Evolutionary conservation across 2,888 invertebrate species (phyloP).

Genomic region (Colostygia pectinataria): DNA sequence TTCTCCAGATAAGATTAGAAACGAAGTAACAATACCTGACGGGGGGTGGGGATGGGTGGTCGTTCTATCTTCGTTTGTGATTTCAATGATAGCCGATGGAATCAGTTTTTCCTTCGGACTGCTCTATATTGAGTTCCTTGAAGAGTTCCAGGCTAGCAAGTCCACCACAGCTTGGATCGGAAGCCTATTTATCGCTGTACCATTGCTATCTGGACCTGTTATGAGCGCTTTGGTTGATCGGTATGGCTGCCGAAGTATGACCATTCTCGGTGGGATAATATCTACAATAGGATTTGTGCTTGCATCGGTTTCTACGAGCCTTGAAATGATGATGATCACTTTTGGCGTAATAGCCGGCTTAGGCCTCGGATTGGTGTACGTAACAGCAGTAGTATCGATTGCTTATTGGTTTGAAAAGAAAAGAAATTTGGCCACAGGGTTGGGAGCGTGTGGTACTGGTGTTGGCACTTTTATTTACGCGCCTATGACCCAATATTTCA

Average conservation of each 20-base stretch:
- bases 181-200: slow-evolving; percentile 94
- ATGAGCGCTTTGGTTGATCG: slow-evolving; percentile 93
- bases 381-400: slow-evolving; percentile 94
- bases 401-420: slow-evolving; percentile 97
- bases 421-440: slow-evolving; percentile 92
- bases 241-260: slow-evolving; percentile 92
- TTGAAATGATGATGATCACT: slow-evolving; percentile 91
- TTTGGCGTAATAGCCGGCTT: slow-evolving; percentile 93
- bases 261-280: slow-evolving; percentile 88
- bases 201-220: slow-evolving; percentile 91
- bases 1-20: slow-evolving; percentile 38
- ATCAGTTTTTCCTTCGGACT: slow-evolving; percentile 96
- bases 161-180: slow-evolving; percentile 95
- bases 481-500: slow-evolving; percentile 90
- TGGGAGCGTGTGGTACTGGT: slow-evolving; percentile 94
- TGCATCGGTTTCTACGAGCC: slow-evolving; percentile 86
- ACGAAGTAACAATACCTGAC: slow-evolving; percentile 86
- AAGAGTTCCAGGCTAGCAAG: slow-evolving; percentile 91
- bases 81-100: slow-evolving; percentile 96
- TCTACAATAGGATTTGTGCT: slow-evolving; percentile 90
- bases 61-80: slow-evolving; percentile 91
- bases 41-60: slow-evolving; percentile 96
- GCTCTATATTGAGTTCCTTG: slow-evolving; percentile 91
- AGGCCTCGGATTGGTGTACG: slow-evolving; percentile 92
- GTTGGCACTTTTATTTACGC: slow-evolving; percentile 95